Evolutionary conservation across 1,140 invertebrate species (phyloP).

Genomic region (Helicoverpa zea): DNA sequence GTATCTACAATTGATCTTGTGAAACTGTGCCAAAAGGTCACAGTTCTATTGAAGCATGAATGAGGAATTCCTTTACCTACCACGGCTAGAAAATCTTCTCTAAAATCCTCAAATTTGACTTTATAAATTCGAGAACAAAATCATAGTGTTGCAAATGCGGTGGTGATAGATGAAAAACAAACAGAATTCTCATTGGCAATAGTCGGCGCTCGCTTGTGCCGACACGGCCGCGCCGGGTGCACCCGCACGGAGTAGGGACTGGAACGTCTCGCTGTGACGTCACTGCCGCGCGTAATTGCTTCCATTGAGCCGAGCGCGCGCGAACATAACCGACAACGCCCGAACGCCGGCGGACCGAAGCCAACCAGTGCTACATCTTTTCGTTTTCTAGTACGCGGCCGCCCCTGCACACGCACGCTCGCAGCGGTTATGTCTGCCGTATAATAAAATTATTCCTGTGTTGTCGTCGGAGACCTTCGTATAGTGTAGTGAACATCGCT

Average conservation of each 20-base stretch:
- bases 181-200: no score
- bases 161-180: background rate
- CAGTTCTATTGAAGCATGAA: background rate
- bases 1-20: background rate
- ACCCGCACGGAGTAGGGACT: constrained; percentile 53
- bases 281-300: constrained; percentile 67
- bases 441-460: constrained; percentile 56
- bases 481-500: constrained; percentile 56
- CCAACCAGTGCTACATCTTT: constrained; percentile 76
- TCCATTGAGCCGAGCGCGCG: constrained; percentile 73
- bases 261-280: constrained; percentile 64
- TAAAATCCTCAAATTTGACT: no score
- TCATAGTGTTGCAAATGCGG: background rate
- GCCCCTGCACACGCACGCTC: constrained; percentile 67
- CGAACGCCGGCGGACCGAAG: constrained; percentile 73
- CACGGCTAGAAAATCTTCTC: no score
- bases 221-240: constrained; percentile 51
- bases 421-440: constrained; percentile 49
- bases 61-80: background rate
- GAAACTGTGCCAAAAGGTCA: constrained; percentile 35
- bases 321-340: constrained; percentile 65
- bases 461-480: constrained; percentile 55
- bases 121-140: no score
- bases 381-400: constrained; percentile 82
- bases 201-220: background rate